Percentiles rank a stretch among this genome's conserved stretches.
Evolutionary conservation across 2,113 vertebrate genomes (phyloP).

Genomic region (Antigone vipio): DNA sequence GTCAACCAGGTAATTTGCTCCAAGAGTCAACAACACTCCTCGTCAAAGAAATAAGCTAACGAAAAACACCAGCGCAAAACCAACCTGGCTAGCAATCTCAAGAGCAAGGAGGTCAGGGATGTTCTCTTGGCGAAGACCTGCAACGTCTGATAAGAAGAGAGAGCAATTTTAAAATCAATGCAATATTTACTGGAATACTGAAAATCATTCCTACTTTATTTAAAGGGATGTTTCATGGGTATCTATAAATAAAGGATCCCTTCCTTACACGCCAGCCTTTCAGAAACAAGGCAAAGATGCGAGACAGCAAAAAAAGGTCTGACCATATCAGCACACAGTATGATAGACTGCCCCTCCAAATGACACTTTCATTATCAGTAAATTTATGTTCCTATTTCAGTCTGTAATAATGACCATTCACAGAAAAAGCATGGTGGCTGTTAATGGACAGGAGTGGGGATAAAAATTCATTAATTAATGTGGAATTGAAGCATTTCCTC

Average conservation of each 20-base stretch:
- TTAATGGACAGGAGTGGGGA: conserved; percentile 87
- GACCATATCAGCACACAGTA: conserved; percentile 76
- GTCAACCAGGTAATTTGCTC: background rate
- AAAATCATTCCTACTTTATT: conserved; percentile 25
- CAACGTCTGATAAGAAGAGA: conserved; percentile 43
- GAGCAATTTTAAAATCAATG: conserved; percentile 66
- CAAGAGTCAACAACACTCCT: background rate
- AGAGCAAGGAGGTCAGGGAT: conserved; percentile 18
- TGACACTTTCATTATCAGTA: conserved; percentile 94
- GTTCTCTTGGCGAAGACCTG: conserved; percentile 35
- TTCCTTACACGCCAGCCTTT: conserved; percentile 29
- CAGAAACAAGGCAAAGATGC: conserved; percentile 53
- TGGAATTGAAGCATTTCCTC: conserved; percentile 75
- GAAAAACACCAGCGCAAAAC: background rate
- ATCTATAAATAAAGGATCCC: conserved; percentile 54
- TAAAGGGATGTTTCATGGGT: conserved; percentile 36
- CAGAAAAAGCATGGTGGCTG: conserved; percentile 75
- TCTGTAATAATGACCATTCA: conserved; percentile 89
- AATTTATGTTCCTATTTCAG: conserved; percentile 94
- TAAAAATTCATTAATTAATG: conserved; percentile 87
- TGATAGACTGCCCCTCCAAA: conserved; percentile 84
- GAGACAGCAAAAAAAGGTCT: conserved; percentile 67
- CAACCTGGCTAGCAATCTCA: background rate
- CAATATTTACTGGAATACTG: conserved; percentile 41
- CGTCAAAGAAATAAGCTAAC: background rate